These are phyloP conservation scores for Drosophila acutilabella DNA, from an alignment of 2,888 invertebrate genomes.

Conservation along the genomic window DNA sequence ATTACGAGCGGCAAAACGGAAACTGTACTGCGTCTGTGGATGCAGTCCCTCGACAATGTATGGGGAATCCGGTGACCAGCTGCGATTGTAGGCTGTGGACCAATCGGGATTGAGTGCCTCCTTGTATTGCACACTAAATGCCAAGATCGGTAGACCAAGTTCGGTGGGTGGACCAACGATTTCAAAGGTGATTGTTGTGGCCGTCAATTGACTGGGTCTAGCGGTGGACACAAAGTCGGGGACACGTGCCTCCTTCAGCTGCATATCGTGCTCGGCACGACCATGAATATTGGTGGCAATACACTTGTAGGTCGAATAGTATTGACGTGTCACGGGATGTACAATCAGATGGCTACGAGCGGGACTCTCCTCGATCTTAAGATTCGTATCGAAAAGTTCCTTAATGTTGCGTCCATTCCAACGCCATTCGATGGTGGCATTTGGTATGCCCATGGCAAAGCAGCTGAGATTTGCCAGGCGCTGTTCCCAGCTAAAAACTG, in stretches of 20 bases:
- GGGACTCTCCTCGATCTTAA: constrained; percentile 85
- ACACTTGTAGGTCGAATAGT: constrained; percentile 92
- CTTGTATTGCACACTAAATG: constrained; percentile 91
- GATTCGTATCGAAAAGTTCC: constrained; percentile 85
- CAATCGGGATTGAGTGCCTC: constrained; percentile 88
- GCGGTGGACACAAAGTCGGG: constrained; percentile 89
- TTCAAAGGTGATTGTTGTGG: constrained; percentile 93
- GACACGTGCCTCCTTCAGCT: constrained; percentile 90
- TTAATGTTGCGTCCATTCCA: constrained; percentile 87
- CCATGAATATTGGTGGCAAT: constrained; percentile 92
- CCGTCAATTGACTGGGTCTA: constrained; percentile 90
- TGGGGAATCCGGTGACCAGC: constrained; percentile 92
- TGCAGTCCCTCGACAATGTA: constrained; percentile 92
- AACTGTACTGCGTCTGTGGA: constrained; percentile 92
- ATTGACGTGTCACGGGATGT: constrained; percentile 88
- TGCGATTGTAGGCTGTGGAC: constrained; percentile 89
- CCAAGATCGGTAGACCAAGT: constrained; percentile 91
- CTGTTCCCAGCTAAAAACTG: constrained; percentile 93
- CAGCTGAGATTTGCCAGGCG: constrained; percentile 94
- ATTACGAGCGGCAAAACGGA: constrained; percentile 93
- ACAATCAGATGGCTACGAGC: constrained; percentile 89
- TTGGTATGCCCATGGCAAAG: constrained; percentile 94
- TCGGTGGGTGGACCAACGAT: constrained; percentile 91
- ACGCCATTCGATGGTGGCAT: constrained; percentile 95
- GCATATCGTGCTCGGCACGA: constrained; percentile 88